Percentiles rank a stretch among this genome's conserved stretches.
phyloP scores from a whole-genome alignment of 35 echinoderm and acorn worm species.

The Heliocidaris erythrogramma region DNA sequence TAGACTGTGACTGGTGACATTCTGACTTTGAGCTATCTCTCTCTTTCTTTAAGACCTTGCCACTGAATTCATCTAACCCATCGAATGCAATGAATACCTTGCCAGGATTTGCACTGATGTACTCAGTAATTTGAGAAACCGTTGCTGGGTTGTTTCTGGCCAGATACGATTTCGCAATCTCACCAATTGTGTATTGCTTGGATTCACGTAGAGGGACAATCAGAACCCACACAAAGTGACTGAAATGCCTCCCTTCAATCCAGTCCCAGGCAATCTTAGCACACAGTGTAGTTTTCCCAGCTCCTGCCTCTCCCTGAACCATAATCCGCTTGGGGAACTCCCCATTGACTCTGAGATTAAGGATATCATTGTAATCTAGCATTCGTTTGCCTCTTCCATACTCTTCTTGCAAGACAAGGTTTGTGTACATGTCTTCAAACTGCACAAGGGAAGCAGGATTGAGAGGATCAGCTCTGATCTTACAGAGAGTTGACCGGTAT shows the following conservation, averaged over 20 bases:
- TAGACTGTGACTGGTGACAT: no score
- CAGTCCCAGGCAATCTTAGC: constrained; percentile 33
- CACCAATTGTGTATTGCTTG: not conserved
- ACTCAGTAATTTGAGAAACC: not conserved
- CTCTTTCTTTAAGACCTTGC: not conserved
- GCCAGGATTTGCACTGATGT: not conserved
- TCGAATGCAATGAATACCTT: constrained; percentile 16
- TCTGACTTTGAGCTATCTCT: no score
- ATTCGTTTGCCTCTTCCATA: not conserved
- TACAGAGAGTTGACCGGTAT: not conserved
- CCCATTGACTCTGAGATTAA: not conserved
- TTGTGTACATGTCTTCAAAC: not conserved
- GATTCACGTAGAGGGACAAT: not conserved
- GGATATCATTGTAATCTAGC: not conserved
- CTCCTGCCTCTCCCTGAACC: constrained; percentile 24
- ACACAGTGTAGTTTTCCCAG: not conserved
- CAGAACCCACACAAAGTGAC: not conserved
- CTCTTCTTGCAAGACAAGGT: not conserved
- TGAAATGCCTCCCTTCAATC: not conserved
- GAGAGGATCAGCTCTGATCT: not conserved
- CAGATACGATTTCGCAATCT: not conserved
- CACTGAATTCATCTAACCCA: constrained; percentile 13
- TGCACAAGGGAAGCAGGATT: not conserved
- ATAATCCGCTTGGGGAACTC: not conserved
- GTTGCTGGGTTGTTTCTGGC: not conserved